Conservation (phyloP, 2,888 invertebrate species). For the Linnaemya tessellans region DNA sequence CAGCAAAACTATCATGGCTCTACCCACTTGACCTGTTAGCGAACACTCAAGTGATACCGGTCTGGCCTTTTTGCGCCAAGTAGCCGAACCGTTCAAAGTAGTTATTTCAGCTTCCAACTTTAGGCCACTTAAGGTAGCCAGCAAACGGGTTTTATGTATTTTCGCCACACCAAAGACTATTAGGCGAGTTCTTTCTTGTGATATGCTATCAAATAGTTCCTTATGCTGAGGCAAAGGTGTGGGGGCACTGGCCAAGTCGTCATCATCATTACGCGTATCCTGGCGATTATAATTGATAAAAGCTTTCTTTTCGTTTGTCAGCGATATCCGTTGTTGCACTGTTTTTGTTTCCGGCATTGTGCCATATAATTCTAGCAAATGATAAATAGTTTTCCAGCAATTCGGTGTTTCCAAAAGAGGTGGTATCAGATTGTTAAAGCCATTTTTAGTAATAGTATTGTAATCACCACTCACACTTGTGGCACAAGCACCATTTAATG, state of each 20-base stretch:
- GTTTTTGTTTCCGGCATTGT: constrained; percentile 98
- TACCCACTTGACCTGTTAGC: constrained; percentile 94
- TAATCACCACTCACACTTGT: constrained; percentile 81
- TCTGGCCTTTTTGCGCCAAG: constrained; percentile 93
- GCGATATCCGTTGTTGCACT: constrained; percentile 84
- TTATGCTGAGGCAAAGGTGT: constrained; percentile 81
- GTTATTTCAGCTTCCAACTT: constrained; percentile 97
- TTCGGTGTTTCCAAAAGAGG: constrained; percentile 85
- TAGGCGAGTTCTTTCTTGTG: constrained; percentile 88
- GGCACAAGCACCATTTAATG: constrained; percentile 81
- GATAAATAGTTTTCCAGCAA: constrained; percentile 97
- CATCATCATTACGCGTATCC: constrained; percentile 82
- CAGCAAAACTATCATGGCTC: constrained; percentile 95
- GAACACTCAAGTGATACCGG: constrained; percentile 89
- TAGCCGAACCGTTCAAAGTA: constrained; percentile 94
- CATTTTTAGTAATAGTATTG: constrained; percentile 79
- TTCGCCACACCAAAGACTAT: constrained; percentile 94
- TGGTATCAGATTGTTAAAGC: constrained; percentile 75
- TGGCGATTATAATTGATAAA: constrained; percentile 83
- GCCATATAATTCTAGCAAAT: constrained; percentile 95
- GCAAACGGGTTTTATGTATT: constrained; percentile 92
- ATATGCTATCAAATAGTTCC: constrained; percentile 80
- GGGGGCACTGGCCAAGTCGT: constrained; percentile 83
- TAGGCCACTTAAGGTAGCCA: constrained; percentile 95
- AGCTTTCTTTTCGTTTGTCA: constrained; percentile 78